A percentile compares a stretch with the other conserved stretches of the same genome.
phyloP scores from a whole-genome alignment of 2,113 vertebrate genomes.

The Xiphophorus maculatus region DNA sequence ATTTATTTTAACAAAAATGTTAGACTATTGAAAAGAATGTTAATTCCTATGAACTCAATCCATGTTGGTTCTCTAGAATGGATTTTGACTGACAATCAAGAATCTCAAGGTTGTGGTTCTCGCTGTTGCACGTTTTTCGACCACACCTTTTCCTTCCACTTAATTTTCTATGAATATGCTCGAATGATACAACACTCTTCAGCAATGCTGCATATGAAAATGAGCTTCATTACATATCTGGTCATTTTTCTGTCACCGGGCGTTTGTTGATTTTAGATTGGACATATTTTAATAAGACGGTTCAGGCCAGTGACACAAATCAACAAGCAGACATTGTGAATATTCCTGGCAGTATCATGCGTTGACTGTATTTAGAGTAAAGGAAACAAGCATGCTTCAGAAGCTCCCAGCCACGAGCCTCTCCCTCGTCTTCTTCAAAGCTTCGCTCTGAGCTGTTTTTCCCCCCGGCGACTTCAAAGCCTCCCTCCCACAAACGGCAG shows the following conservation, averaged over 20 bases:
- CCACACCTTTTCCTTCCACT: too few species aligned
- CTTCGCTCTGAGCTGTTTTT: conserved; percentile 59
- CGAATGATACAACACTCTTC: too few species aligned
- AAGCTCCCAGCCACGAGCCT: conserved; percentile 49
- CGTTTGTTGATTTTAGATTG: not conserved
- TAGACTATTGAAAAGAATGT: too few species aligned
- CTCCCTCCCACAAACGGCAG: conserved; percentile 53
- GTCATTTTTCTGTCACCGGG: not conserved
- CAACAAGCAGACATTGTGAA: not conserved
- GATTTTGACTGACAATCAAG: too few species aligned
- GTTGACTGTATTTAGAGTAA: conserved; percentile 62
- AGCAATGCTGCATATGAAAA: not conserved
- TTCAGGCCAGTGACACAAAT: conserved; percentile 11
- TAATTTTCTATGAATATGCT: too few species aligned
- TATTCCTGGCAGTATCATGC: conserved; percentile 12
- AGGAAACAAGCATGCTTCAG: conserved; percentile 26
- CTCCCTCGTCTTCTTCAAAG: conserved; percentile 63
- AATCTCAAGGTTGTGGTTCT: too few species aligned
- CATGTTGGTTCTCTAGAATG: too few species aligned
- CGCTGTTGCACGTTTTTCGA: too few species aligned
- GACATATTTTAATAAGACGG: not conserved
- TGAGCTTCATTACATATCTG: not conserved
- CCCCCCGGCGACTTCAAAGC: conserved; percentile 67
- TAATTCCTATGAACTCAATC: too few species aligned
- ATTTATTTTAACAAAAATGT: too few species aligned